These are phyloP conservation scores for Tinea trinotella DNA, from an alignment of 2,888 invertebrate genomes.

Conservation along the genomic window DNA sequence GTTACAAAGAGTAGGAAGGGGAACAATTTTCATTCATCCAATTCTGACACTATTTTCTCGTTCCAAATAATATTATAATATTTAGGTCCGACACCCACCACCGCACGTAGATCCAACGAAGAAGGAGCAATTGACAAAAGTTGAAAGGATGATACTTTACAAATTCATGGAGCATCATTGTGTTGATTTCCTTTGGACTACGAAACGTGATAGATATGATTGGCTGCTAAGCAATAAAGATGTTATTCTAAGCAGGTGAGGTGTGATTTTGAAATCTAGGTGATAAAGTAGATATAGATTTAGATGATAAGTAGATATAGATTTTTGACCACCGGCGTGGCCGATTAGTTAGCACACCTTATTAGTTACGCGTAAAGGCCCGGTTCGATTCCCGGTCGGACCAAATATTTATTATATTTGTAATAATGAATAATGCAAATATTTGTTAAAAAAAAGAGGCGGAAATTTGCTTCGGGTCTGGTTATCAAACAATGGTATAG, in stretches of 20 bases:
- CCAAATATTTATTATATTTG: too few species aligned
- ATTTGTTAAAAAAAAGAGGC: too few species aligned
- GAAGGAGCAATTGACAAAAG: conserved; percentile 72
- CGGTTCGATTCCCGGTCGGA: too few species aligned
- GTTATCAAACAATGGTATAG: too few species aligned
- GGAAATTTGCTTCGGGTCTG: too few species aligned
- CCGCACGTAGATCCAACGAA: conserved; percentile 50
- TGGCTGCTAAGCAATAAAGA: conserved; percentile 74
- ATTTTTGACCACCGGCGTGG: neutral
- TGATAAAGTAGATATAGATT: too few species aligned
- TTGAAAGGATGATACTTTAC: conserved; percentile 79
- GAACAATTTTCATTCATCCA: too few species aligned
- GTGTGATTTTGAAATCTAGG: neutral
- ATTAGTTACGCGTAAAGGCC: too few species aligned
- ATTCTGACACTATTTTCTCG: too few species aligned
- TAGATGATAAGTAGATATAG: neutral
- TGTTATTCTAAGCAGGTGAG: conserved; percentile 64
- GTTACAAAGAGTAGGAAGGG: too few species aligned
- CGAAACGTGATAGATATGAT: conserved; percentile 86
- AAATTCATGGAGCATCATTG: conserved; percentile 84
- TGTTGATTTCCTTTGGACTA: conserved; percentile 92
- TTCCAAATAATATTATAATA: neutral
- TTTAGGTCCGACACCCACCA: conserved; percentile 54
- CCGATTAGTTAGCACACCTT: too few species aligned
- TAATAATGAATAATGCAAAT: too few species aligned